Evolutionary conservation across 2,113 vertebrate species (phyloP).

Genomic region (Rallus limicola): DNA sequence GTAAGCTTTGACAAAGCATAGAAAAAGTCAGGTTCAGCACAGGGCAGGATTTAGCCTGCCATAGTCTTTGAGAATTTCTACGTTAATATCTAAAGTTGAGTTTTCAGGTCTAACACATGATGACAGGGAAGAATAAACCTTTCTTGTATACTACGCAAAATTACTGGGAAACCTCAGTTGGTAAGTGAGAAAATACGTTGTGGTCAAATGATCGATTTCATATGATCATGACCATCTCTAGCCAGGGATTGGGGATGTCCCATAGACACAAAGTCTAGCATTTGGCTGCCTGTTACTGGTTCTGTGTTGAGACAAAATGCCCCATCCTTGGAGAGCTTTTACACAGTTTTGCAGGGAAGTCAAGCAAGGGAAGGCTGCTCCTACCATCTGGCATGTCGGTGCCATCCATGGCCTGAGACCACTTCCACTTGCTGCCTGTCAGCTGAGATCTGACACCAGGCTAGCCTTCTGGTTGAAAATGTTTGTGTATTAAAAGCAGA

Average conservation of each 20-base stretch:
- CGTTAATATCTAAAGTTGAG: not conserved
- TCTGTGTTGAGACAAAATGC: not conserved
- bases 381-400: rapidly evolving
- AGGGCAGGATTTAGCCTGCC: not conserved
- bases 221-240: not conserved
- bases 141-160: not conserved
- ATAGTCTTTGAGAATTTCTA: not conserved
- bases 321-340: not conserved
- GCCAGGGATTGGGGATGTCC: not conserved
- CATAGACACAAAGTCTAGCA: not conserved
- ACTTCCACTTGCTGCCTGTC: not conserved
- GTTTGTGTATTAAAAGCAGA: not conserved
- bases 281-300: not conserved
- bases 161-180: not conserved
- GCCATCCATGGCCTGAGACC: not conserved
- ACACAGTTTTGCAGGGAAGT: not conserved
- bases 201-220: not conserved
- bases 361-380: not conserved
- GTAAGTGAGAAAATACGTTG: not conserved
- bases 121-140: not conserved
- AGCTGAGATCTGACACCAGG: not conserved
- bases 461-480: not conserved
- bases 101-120: not conserved
- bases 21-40: not conserved
- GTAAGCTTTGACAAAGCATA: not conserved